Percentiles rank a stretch among this genome's conserved stretches.
These are phyloP conservation scores for Dendrocincla fuliginosa DNA, from an alignment of 2,797 vertebrate genomes.

Conservation along the genomic window DNA sequence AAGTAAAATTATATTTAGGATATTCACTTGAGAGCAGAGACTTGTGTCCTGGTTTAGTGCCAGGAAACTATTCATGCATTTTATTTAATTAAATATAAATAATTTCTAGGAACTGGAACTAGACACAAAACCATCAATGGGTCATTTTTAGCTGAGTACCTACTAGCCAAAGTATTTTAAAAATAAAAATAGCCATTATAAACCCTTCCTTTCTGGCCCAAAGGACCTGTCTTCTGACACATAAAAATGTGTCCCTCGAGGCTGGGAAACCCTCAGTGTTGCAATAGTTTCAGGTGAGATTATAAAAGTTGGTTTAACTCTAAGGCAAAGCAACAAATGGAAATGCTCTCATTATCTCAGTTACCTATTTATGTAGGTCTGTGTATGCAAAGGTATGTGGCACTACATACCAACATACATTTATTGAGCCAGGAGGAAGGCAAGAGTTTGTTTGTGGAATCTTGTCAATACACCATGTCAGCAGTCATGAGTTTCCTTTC, in stretches of 20 bases:
- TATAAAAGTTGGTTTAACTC: background rate
- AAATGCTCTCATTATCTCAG: background rate
- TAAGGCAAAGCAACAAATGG: background rate
- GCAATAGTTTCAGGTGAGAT: background rate
- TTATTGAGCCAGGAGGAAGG: background rate
- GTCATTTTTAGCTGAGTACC: background rate
- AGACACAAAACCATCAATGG: background rate
- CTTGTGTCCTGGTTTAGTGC: background rate
- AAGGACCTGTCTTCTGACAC: rapidly evolving
- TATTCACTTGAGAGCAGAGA: background rate
- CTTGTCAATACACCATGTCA: background rate
- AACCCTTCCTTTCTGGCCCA: background rate
- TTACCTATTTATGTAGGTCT: background rate
- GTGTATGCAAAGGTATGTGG: background rate
- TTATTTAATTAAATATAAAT: background rate
- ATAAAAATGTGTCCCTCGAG: background rate
- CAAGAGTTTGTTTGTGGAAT: background rate
- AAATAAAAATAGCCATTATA: background rate
- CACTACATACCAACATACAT: no score
- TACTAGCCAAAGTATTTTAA: background rate
- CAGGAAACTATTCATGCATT: background rate
- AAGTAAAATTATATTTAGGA: background rate
- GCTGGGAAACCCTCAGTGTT: background rate
- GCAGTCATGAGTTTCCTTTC: background rate
- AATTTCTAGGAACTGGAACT: background rate